Evolutionary conservation across 2,113 vertebrate genomes (phyloP).

Genomic region (Apodemus sylvaticus): DNA sequence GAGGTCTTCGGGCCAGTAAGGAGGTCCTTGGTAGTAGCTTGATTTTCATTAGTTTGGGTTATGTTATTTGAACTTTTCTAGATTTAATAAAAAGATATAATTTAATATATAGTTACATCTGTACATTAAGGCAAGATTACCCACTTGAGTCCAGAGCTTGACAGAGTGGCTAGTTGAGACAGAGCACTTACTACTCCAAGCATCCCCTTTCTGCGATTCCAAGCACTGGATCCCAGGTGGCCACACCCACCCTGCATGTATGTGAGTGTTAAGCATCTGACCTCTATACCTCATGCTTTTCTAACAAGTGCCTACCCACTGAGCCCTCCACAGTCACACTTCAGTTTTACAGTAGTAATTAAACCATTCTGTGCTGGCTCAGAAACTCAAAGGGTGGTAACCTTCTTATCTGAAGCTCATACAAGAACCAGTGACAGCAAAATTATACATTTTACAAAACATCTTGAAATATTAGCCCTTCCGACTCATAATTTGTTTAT

Average conservation of each 20-base stretch:
- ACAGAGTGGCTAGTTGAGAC: not conserved
- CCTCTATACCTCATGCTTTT: not conserved
- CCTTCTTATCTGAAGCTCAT: not conserved
- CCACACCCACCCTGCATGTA: no score
- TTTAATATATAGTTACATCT: no score
- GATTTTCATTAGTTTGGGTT: not conserved
- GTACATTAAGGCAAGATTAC: not conserved
- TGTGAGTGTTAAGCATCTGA: not conserved
- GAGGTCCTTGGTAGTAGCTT: not conserved
- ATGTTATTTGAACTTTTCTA: not conserved
- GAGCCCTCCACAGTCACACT: no score
- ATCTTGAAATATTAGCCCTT: constrained; percentile 20
- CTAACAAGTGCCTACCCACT: not conserved
- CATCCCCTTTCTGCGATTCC: not conserved
- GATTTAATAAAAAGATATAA: not conserved
- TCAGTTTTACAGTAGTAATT: not conserved
- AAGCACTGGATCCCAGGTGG: not conserved
- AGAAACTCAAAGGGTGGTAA: not conserved
- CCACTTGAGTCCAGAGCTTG: not conserved
- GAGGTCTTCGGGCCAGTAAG: not conserved
- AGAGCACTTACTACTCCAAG: not conserved
- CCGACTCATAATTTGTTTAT: constrained; percentile 1
- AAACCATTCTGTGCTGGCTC: not conserved
- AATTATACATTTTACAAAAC: not conserved
- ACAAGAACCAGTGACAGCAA: not conserved